A percentile compares a stretch with the other conserved stretches of the same genome.
These are phyloP conservation scores for Toxotes jaculatrix DNA, from an alignment of 2,113 vertebrate species.

Conservation along the genomic window DNA sequence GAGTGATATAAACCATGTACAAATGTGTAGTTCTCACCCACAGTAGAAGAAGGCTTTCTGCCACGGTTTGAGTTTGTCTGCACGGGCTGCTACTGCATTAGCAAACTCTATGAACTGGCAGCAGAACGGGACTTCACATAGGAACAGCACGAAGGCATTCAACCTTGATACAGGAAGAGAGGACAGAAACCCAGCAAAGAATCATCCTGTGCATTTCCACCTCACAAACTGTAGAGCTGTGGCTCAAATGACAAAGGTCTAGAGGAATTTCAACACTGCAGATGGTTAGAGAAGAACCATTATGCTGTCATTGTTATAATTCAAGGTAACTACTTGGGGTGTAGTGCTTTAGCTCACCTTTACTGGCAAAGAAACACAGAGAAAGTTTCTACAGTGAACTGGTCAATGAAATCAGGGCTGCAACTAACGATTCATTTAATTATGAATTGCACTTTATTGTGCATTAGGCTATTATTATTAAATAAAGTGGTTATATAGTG, in stretches of 20 bases:
- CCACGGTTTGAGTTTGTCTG: conserved; percentile 91
- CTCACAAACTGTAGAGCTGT: background rate
- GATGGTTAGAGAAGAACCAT: background rate
- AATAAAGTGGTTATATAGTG: background rate
- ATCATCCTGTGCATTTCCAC: background rate
- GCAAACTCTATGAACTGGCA: conserved; percentile 98
- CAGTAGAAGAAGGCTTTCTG: conserved; percentile 97
- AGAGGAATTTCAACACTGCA: background rate
- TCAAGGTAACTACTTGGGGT: background rate
- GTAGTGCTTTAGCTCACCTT: background rate
- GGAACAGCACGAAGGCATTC: conserved; percentile 92
- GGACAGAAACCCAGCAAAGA: conserved; percentile 6
- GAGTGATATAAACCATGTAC: background rate
- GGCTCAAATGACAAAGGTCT: background rate
- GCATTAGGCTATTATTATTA: background rate
- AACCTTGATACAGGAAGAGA: conserved; percentile 81
- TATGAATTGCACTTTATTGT: too few species aligned
- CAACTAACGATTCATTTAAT: too few species aligned
- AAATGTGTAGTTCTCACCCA: conserved; percentile 84
- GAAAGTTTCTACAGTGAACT: background rate
- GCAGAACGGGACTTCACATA: conserved; percentile 97
- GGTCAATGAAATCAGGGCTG: background rate
- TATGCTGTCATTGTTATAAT: background rate
- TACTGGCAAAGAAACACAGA: background rate
- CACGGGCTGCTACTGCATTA: conserved; percentile 85